These are phyloP conservation scores for Clusia tigrina DNA, from an alignment of 2,888 invertebrate species.

Conservation along the genomic window DNA sequence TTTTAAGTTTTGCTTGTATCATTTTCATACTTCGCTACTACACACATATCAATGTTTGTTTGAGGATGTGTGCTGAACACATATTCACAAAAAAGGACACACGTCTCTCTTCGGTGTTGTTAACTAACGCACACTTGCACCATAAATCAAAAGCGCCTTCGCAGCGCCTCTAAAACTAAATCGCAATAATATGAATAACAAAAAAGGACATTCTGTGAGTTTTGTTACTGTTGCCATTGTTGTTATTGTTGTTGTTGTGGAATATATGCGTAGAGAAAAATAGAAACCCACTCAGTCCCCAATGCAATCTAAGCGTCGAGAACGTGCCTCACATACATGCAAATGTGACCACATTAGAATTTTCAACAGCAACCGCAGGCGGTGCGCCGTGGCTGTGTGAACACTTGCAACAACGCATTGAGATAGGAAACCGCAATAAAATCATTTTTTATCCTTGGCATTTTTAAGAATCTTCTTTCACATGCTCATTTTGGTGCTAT, in stretches of 20 bases:
- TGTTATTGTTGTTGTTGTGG: too few species aligned
- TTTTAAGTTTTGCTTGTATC: not conserved
- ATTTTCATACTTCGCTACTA: too few species aligned
- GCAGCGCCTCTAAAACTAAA: constrained; percentile 6
- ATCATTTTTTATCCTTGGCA: constrained; percentile 45
- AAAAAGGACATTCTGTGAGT: constrained; percentile 1
- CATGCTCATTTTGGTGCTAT: constrained; percentile 23
- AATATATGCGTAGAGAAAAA: not conserved
- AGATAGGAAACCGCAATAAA: constrained; percentile 49
- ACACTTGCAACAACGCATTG: constrained; percentile 34
- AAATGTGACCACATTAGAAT: constrained; percentile 52
- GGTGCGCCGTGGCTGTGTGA: constrained; percentile 17
- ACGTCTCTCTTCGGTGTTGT: not conserved
- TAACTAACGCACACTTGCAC: not conserved
- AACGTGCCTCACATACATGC: constrained; percentile 20
- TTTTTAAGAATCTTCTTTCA: constrained; percentile 29
- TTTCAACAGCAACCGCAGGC: constrained; percentile 52
- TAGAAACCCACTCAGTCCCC: not conserved
- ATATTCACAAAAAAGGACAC: not conserved
- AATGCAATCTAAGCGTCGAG: not conserved
- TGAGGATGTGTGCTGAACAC: not conserved
- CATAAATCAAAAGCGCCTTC: constrained; percentile 9
- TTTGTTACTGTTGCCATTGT: not conserved
- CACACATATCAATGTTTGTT: too few species aligned
- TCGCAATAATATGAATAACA: not conserved